Percentiles rank a stretch among this genome's conserved stretches.
Evolutionary conservation across 2,113 vertebrate species (phyloP).

Genomic region (Trogon melanurus): DNA sequence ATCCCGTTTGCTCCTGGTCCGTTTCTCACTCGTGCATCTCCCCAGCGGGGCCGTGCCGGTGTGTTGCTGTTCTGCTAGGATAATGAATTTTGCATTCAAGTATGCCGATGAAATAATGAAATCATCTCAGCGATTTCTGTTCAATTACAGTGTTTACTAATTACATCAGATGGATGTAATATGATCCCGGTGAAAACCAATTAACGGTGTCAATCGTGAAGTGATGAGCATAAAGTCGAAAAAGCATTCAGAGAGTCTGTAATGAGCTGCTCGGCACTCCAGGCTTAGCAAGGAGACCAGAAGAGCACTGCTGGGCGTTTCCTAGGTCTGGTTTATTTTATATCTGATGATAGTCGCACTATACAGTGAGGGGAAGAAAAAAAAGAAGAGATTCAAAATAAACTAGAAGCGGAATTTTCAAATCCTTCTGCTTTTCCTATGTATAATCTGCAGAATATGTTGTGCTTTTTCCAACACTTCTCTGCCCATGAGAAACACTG

Average conservation of each 20-base stretch:
- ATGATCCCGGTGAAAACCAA: conserved; percentile 33
- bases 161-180: conserved; percentile 28
- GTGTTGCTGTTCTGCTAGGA: conserved; percentile 57
- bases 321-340: conserved; percentile 33
- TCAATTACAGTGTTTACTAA: conserved; percentile 64
- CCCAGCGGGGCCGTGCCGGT: conserved; percentile 58
- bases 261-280: conserved; percentile 15
- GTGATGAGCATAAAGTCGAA: conserved; percentile 17
- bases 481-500: conserved; percentile 76
- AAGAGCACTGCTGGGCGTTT: conserved; percentile 45
- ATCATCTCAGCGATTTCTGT: conserved; percentile 57
- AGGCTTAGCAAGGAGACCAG: conserved; percentile 14
- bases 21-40: conserved; percentile 40
- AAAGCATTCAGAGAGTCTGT: conserved; percentile 12
- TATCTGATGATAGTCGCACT: conserved; percentile 46
- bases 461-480: conserved; percentile 74
- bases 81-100: conserved; percentile 64
- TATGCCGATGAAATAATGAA: conserved; percentile 65
- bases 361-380: conserved; percentile 20
- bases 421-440: conserved; percentile 69
- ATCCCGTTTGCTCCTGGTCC: conserved; percentile 13
- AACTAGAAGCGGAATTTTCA: conserved; percentile 69
- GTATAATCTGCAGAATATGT: conserved; percentile 66
- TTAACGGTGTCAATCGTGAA: conserved; percentile 37
- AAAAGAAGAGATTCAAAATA: conserved; percentile 41